Evolutionary conservation across 2,113 vertebrate species (phyloP).

Genomic region (Merops nubicus): DNA sequence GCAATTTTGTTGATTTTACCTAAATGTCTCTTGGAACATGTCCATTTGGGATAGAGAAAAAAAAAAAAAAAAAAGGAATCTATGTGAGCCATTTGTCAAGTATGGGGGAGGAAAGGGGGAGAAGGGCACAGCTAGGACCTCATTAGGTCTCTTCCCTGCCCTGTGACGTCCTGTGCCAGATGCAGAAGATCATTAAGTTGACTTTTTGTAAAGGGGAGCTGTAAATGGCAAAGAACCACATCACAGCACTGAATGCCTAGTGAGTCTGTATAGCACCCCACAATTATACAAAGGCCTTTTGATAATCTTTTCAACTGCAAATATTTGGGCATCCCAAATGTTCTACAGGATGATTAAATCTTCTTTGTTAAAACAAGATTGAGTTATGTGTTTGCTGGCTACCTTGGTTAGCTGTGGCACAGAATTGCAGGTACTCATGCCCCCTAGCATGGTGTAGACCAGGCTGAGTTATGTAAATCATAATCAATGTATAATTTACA

Average conservation of each 20-base stretch:
- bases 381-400: neutral
- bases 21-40: neutral
- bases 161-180: neutral
- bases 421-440: neutral
- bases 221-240: neutral
- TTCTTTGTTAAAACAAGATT: neutral
- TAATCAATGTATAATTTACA: neutral
- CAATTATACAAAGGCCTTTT: neutral
- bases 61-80: neutral
- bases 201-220: neutral
- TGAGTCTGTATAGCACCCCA: neutral
- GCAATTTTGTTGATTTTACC: neutral
- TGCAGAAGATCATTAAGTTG: neutral
- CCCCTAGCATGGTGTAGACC: neutral
- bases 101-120: neutral
- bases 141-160: neutral
- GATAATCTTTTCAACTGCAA: neutral
- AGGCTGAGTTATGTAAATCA: neutral
- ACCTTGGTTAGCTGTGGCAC: neutral
- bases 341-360: neutral
- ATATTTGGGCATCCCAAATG: neutral
- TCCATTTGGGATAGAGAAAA: neutral
- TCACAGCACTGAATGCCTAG: neutral
- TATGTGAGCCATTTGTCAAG: neutral
- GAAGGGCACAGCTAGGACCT: neutral